phyloP scores from a whole-genome alignment of 2,113 vertebrate species.

The Albula goreensis region DNA sequence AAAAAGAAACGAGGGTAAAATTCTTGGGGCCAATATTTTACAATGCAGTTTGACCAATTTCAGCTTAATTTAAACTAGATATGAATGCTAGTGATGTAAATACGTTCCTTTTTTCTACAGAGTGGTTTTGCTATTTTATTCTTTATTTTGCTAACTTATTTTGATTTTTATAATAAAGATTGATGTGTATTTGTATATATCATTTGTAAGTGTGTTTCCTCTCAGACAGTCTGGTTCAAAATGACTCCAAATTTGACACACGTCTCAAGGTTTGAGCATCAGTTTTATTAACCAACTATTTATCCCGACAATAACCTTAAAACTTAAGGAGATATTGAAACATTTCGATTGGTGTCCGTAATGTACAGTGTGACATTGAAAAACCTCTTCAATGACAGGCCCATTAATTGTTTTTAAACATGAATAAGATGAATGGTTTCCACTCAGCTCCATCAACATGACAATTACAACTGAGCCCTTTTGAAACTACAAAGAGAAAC shows the following conservation, averaged over 20 bases:
- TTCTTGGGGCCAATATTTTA: conserved; percentile 80
- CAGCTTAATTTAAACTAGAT: conserved; percentile 73
- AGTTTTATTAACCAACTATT: neutral
- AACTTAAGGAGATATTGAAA: neutral
- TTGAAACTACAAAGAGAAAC: neutral
- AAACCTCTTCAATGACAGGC: neutral
- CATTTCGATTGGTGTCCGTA: neutral
- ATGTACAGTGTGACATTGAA: neutral
- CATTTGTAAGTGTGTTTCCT: conserved; percentile 56
- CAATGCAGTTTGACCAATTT: conserved; percentile 88
- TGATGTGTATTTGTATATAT: conserved; percentile 82
- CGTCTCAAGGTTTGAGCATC: neutral
- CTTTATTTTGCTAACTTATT: conserved; percentile 93
- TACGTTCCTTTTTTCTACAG: conserved; percentile 81
- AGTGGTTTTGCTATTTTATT: conserved; percentile 87
- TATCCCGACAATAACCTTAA: neutral
- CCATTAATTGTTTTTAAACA: neutral
- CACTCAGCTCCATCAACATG: neutral
- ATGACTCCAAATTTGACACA: neutral
- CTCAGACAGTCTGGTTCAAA: neutral
- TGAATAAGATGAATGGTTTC: neutral
- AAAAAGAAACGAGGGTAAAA: conserved; percentile 57
- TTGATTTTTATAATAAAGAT: conserved; percentile 92
- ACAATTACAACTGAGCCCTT: neutral
- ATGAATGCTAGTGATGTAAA: conserved; percentile 75